These are phyloP conservation scores for Amphipyra berbera DNA, from an alignment of 2,888 invertebrate genomes.

Conservation along the genomic window DNA sequence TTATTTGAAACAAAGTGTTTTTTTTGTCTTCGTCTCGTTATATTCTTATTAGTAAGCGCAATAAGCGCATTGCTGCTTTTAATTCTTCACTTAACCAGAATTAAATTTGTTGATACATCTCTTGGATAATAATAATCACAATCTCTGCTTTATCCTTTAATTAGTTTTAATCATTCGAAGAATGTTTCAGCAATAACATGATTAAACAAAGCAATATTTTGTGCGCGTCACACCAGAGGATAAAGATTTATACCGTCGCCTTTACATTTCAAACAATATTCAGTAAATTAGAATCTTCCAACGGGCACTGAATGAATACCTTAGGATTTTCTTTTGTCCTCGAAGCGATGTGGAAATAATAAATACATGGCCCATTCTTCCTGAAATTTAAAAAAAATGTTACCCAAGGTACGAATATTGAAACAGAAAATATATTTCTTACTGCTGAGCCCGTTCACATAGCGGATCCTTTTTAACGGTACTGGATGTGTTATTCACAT, in stretches of 20 bases:
- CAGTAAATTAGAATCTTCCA: slow-evolving; percentile 40
- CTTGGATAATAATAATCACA: too few relatives aligned
- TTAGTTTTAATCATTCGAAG: background rate
- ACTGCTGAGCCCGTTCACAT: too few relatives aligned
- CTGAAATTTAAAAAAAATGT: background rate
- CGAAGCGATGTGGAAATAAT: slow-evolving; percentile 2
- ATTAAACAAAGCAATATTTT: slow-evolving; percentile 8
- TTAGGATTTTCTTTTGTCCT: slow-evolving; percentile 29
- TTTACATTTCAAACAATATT: slow-evolving; percentile 43
- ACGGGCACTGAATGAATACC: slow-evolving; percentile 22
- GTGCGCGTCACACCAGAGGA: slow-evolving; percentile 25
- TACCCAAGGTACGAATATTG: too few relatives aligned
- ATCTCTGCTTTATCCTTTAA: background rate
- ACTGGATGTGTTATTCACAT: too few relatives aligned
- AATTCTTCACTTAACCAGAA: too few relatives aligned
- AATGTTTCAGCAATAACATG: background rate
- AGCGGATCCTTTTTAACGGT: too few relatives aligned
- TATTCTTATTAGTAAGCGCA: too few relatives aligned
- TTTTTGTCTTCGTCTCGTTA: background rate
- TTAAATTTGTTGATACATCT: too few relatives aligned
- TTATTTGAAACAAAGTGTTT: background rate
- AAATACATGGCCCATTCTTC: background rate
- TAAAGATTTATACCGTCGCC: slow-evolving; percentile 20
- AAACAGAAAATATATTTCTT: too few relatives aligned
- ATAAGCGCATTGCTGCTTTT: too few relatives aligned